phyloP scores from a whole-genome alignment of 2,113 vertebrate species.

The Chloropsis hardwickii region DNA sequence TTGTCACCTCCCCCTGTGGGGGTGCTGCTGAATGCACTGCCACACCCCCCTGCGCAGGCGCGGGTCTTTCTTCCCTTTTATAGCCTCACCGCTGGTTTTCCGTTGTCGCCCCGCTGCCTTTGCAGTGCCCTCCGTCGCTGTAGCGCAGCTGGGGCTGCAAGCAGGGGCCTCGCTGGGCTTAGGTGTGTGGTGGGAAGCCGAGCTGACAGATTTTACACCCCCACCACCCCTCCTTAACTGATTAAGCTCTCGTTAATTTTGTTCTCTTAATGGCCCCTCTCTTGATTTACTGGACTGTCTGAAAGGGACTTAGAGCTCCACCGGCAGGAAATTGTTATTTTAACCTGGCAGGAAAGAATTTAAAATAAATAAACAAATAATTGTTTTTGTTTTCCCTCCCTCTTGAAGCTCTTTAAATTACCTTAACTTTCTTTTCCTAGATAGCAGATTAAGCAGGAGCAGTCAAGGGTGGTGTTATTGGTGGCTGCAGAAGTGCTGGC shows the following conservation, averaged over 20 bases:
- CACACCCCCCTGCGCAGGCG: fast-evolving
- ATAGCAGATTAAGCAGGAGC: background rate
- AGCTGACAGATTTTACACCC: conserved; percentile 51
- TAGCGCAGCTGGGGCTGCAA: background rate
- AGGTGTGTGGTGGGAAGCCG: background rate
- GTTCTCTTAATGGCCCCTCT: conserved; percentile 26
- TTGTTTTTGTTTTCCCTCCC: background rate
- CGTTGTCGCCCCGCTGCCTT: background rate
- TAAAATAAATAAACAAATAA: conserved; percentile 38
- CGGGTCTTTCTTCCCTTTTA: background rate
- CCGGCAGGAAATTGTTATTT: conserved; percentile 89
- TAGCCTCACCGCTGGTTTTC: background rate
- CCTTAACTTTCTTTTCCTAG: conserved; percentile 24
- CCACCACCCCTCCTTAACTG: background rate
- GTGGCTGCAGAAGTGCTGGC: background rate
- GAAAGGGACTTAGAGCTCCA: conserved; percentile 52
- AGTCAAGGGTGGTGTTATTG: background rate
- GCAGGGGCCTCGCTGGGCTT: background rate
- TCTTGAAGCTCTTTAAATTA: background rate
- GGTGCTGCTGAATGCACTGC: too few species aligned
- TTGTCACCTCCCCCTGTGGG: too few species aligned
- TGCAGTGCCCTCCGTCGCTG: background rate
- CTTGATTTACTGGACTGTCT: conserved; percentile 59
- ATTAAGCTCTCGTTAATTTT: conserved; percentile 43
- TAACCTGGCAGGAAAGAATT: conserved; percentile 85